Evolutionary conservation across 2,888 invertebrate species (phyloP).

Genomic region (Acheta domesticus): DNA sequence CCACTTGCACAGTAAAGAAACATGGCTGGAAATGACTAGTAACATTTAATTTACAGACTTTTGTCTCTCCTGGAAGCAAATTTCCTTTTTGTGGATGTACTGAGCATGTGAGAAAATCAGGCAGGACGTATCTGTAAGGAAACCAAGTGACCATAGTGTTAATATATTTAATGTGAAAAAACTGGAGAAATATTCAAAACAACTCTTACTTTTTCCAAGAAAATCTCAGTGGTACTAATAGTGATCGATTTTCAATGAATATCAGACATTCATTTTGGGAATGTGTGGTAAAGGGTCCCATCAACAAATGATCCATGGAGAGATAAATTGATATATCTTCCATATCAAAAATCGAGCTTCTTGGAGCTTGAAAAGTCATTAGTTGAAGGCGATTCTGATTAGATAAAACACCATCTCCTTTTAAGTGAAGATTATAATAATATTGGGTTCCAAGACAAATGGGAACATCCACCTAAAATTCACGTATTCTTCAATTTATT

Average conservation of each 20-base stretch:
- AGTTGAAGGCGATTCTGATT: background rate
- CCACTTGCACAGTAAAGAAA: slow-evolving; percentile 42
- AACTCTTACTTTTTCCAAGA: slow-evolving; percentile 45
- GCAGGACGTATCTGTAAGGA: background rate
- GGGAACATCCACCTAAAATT: slow-evolving; percentile 34
- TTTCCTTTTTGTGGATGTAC: background rate
- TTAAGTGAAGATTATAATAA: slow-evolving; percentile 36
- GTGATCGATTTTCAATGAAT: slow-evolving; percentile 46
- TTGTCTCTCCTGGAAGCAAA: slow-evolving; percentile 3
- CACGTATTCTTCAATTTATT: background rate
- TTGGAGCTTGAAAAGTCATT: slow-evolving; percentile 43
- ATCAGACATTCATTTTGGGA: slow-evolving; percentile 44
- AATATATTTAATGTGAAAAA: background rate
- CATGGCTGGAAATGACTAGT: slow-evolving; percentile 11
- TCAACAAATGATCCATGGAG: slow-evolving; percentile 45
- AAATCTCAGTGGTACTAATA: background rate
- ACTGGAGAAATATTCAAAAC: background rate
- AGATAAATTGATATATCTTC: slow-evolving; percentile 42
- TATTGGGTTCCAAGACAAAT: slow-evolving; percentile 35
- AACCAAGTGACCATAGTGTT: background rate
- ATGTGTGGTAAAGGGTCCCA: slow-evolving; percentile 45
- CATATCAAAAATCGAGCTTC: background rate
- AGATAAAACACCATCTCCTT: slow-evolving; percentile 37
- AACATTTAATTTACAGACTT: slow-evolving; percentile 19
- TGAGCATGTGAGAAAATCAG: background rate